Conservation (phyloP, 2,888 invertebrate species). For the Cerastis rubricosa region DNA sequence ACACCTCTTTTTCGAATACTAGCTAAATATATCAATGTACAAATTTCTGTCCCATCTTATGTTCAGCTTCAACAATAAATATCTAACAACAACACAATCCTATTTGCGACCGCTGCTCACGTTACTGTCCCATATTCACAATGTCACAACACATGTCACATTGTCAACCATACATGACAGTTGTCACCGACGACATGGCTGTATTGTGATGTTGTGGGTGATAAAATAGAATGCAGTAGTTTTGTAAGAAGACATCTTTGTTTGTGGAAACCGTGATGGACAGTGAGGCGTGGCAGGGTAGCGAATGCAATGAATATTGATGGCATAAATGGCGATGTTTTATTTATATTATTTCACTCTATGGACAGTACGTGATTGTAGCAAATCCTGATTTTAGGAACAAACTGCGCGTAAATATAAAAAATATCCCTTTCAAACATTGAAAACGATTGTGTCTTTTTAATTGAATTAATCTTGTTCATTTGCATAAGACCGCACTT, state of each 20-base stretch:
- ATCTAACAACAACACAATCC: not conserved
- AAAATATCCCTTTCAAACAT: not conserved
- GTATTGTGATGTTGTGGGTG: conserved; percentile 7
- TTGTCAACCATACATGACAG: conserved; percentile 31
- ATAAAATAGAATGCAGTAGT: conserved; percentile 4
- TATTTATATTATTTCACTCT: not conserved
- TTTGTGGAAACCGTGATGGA: conserved; percentile 54
- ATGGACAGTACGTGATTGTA: not conserved
- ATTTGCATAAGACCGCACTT: not conserved
- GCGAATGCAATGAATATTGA: not conserved
- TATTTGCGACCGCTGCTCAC: conserved; percentile 21
- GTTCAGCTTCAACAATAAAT: not conserved
- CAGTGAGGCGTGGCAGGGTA: conserved; percentile 25
- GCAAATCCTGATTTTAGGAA: not conserved
- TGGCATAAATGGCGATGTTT: not conserved
- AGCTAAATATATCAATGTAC: not conserved
- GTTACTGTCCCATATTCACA: conserved; percentile 34
- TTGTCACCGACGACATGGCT: conserved; percentile 10
- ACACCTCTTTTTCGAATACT: not conserved
- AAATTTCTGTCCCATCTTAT: not conserved
- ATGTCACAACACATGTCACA: conserved; percentile 18
- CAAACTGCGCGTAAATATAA: not conserved
- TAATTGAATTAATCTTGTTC: not conserved
- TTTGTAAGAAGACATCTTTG: conserved; percentile 69
- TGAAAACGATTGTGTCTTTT: not conserved